Base-by-base conservation (phyloP, 1,140 invertebrate species). In the Drosophila sechellia region DNA sequence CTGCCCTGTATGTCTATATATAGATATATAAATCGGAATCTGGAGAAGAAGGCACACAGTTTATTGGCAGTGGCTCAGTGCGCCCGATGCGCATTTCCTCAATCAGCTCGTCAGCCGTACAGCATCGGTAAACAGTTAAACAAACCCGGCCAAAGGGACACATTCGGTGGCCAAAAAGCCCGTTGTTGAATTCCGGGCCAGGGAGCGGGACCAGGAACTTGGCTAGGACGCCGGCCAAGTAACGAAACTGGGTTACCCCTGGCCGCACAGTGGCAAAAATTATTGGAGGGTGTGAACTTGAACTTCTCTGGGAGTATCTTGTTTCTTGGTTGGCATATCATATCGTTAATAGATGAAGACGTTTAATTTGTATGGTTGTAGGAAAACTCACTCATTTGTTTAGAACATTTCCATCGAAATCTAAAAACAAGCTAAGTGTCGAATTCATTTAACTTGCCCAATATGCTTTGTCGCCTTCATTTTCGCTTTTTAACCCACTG, bases 11-110 rank as follows among this genome's bases (percentile, higher is more conserved):
- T 15, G 8, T 55, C 13, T 34, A 48, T 5, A 31, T 13, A 45
- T 12, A 13, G 20, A 46, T 46, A 22, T 48, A 48, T 48, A 48
- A 48, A 15, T 56, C 12, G 25, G 27, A 22, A 39, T 31, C 35
- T 58, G 37, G 1, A 8, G 20, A 17, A 20, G 58, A 25, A 27
- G 46, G 61, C 79, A 42, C 81, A 85, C 87, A 61, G 66, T 87
- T 87, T 87, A 87, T 87, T 87, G 83, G 83, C 83, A 87, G 70
- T 89, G 84, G 75, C 79, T 89, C 71, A 89, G 79, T 89, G 81
- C 81, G 74, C 81, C 75, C 73, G 83, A 87, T 87, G 83, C 66
- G 84, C 83, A 87, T 90, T 89, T 89, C 79, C 84, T 89, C 84
- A 90, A 89, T 89, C 84, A 89, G 77, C 77, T 61, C 74, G 79